Evolutionary conservation across 2,113 vertebrate genomes (phyloP).

Genomic region (Hemibagrus wyckioides): DNA sequence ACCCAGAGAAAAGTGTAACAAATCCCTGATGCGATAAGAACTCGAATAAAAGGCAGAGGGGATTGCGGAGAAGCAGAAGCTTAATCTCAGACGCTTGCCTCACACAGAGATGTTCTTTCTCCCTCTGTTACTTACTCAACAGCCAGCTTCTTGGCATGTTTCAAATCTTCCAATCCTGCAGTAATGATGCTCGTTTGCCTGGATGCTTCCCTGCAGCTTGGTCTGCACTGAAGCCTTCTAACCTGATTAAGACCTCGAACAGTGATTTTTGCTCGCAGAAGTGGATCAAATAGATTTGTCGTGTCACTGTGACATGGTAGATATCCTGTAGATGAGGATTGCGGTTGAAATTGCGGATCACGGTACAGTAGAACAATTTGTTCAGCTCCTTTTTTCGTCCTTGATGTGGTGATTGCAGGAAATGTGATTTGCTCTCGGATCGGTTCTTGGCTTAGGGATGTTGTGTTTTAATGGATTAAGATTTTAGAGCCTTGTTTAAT

Average conservation of each 20-base stretch:
- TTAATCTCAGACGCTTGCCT: conserved; percentile 41
- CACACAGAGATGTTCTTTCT: conserved; percentile 31
- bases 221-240: conserved; percentile 20
- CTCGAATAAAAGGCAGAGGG: conserved; percentile 8
- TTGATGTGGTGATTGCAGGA: not conserved
- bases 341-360: not conserved
- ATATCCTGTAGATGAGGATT: not conserved
- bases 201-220: conserved; percentile 30
- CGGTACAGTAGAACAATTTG: not conserved
- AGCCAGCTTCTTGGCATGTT: conserved; percentile 34
- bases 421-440: conserved; percentile 6
- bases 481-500: conserved; percentile 14
- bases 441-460: not conserved
- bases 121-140: conserved; percentile 28
- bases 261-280: conserved; percentile 33
- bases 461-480: not conserved
- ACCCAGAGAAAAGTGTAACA: conserved; percentile 34
- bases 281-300: conserved; percentile 15
- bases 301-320: conserved; percentile 25
- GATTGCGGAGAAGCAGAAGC: conserved; percentile 31
- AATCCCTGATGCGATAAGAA: conserved; percentile 46
- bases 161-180: conserved; percentile 37
- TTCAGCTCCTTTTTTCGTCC: not conserved
- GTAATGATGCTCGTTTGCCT: conserved; percentile 39
- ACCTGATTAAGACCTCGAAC: conserved; percentile 49